Base-by-base conservation (phyloP, 2,113 vertebrate genomes). In the Oreochromis spilurus region DNA sequence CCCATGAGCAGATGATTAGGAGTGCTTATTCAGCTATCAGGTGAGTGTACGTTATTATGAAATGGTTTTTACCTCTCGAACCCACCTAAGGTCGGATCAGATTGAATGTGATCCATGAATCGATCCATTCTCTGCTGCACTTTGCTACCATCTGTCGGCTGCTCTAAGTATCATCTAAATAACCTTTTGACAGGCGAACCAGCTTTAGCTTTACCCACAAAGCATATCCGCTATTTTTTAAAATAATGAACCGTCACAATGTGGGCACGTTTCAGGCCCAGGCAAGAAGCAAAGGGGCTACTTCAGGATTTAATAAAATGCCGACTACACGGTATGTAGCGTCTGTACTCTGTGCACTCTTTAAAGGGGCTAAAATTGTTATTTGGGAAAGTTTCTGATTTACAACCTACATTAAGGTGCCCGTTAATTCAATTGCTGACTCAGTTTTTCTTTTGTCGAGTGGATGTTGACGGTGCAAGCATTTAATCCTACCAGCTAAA, bases 91-190 rank as follows among this genome's bases (percentile, higher is more conserved):
- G 24, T 11, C 40, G 43, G 24, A 5, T 75, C 24, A 48, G 67
- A 40, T 10, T 17, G 24, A 29, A 29, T 48, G 24, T 2, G 40
- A 29, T 19, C 14, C 0, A 72, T 17, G 21, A 45, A 26, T 26
- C 43, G 19, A 21, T 11, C 17, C 10, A 67, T n/a, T 4, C 31
- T 80, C 7, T 31, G 21, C 45, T 58, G 36, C 60, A 19, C 6
- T 55, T 84, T 89, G 84, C 90, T 85, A 84, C 92, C 94, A 60
- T 48, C 94, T 94, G 57, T 70, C 60, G 87, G 75, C 11, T 4
- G 36, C 2, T 5, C 3, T 3, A 2, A 7, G n/a, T 17, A 65
- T 5, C 17, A 7, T 26, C 5, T 4, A 17, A 21, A 8, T 9
- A 9, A 26, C 4, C 5, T 26, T n/a, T 62, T 14, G 19, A 21